phyloP scores from a whole-genome alignment of 2,888 invertebrate genomes.

The Alviniconcha strummeri region DNA sequence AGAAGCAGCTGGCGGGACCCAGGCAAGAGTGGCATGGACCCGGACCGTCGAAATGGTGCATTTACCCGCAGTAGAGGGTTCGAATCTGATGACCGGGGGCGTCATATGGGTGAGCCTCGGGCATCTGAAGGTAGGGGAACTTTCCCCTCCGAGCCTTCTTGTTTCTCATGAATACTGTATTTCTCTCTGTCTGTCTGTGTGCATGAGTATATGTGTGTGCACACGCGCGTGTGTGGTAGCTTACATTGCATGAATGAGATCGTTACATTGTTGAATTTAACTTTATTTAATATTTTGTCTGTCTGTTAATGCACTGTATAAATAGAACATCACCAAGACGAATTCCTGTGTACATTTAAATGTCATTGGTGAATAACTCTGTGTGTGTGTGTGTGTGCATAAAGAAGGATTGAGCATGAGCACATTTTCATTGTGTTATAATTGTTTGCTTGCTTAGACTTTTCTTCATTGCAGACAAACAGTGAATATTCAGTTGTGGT shows the following conservation, averaged over 20 bases:
- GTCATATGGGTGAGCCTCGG: slow-evolving; percentile 22
- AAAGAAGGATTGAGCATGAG: not conserved
- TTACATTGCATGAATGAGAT: no score
- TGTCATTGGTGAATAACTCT: not conserved
- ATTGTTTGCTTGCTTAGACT: not conserved
- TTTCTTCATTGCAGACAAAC: no score
- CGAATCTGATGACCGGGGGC: slow-evolving; percentile 21
- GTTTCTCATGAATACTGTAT: not conserved
- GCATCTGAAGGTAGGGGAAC: slow-evolving; percentile 25
- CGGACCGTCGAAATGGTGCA: slow-evolving; percentile 45
- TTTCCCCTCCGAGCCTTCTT: not conserved
- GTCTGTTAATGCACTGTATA: no score
- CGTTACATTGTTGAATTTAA: no score
- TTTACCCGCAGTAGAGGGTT: slow-evolving; percentile 43
- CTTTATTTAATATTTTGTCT: no score
- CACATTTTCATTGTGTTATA: not conserved
- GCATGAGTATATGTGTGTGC: not conserved
- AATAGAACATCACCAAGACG: no score
- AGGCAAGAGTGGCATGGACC: slow-evolving; percentile 45
- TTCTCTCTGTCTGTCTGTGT: not conserved
- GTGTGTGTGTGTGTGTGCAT: not conserved
- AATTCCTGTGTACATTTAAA: no score
- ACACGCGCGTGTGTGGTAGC: not conserved
- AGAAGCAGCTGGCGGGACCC: slow-evolving; percentile 57
- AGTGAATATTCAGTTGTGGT: no score